Conservation (phyloP, 1,140 invertebrate genomes). For the Cyclina sinensis region DNA sequence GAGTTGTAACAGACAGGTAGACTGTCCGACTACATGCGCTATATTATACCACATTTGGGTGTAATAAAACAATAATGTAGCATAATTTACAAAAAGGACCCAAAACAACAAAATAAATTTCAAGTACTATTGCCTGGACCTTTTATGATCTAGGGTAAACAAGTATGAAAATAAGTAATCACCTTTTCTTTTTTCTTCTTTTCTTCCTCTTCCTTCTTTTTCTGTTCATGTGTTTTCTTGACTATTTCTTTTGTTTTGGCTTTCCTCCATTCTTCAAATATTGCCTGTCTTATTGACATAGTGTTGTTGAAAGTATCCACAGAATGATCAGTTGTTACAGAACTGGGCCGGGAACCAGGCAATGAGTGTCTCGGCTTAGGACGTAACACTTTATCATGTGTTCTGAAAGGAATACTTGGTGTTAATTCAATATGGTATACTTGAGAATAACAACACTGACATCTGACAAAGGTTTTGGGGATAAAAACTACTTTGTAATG, state of each 20-base stretch:
- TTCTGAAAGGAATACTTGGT: neutral
- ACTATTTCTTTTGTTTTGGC: conserved; percentile 25
- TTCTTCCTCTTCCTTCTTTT: conserved; percentile 52
- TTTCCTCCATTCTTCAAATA: conserved; percentile 61
- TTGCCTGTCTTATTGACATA: conserved; percentile 50
- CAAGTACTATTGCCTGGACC: no score
- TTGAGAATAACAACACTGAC: no score
- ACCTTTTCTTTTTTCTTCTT: conserved; percentile 64
- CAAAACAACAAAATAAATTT: no score
- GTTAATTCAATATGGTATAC: no score
- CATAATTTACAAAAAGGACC: no score
- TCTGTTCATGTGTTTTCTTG: conserved; percentile 37
- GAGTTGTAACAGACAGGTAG: no score
- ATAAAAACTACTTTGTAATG: no score
- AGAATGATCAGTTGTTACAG: neutral
- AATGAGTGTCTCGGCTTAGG: conserved; percentile 49
- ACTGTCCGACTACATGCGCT: no score
- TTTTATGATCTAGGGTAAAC: no score
- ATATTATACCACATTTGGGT: no score
- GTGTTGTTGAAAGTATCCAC: conserved; percentile 48
- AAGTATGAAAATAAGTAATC: neutral
- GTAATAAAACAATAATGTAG: no score
- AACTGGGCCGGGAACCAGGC: conserved; percentile 50
- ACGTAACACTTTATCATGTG: conserved; percentile 23
- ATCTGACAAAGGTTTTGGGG: no score